These are phyloP conservation scores for Mallotus villosus DNA, from an alignment of 2,797 vertebrate species.

Conservation along the genomic window DNA sequence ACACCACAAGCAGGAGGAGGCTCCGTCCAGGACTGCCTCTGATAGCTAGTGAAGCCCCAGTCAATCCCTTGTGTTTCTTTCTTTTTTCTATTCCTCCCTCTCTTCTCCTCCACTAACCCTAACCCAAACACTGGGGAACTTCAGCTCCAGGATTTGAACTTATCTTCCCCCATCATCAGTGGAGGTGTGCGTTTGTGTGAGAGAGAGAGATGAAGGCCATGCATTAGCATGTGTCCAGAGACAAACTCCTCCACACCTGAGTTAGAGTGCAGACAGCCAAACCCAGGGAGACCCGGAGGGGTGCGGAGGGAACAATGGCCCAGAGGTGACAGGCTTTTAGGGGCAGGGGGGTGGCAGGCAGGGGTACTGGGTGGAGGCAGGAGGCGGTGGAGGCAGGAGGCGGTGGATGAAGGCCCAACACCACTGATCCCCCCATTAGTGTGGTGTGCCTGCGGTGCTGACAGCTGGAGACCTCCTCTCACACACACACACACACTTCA, in stretches of 20 bases:
- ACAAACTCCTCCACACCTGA: conserved; percentile 66
- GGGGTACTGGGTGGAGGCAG: conserved; percentile 38
- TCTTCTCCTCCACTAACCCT: conserved; percentile 23
- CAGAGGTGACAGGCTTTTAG: conserved; percentile 64
- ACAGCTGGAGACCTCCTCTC: conserved; percentile 70
- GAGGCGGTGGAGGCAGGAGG: conserved; percentile 58
- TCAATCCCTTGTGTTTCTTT: conserved; percentile 23
- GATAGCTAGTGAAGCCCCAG: neutral
- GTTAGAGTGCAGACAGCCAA: conserved; percentile 48
- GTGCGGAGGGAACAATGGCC: conserved; percentile 47
- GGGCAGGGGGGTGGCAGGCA: neutral
- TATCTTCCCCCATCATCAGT: neutral
- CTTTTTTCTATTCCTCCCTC: conserved; percentile 8
- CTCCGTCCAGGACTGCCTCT: no score
- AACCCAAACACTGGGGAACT: conserved; percentile 13
- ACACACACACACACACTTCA: neutral
- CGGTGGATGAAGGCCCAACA: conserved; percentile 63
- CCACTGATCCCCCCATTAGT: conserved; percentile 76
- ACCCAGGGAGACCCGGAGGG: conserved; percentile 19
- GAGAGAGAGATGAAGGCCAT: conserved; percentile 22
- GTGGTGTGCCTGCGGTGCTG: conserved; percentile 74
- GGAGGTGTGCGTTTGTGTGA: conserved; percentile 11
- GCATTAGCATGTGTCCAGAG: conserved; percentile 49
- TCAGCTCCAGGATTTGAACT: neutral
- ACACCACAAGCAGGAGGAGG: conserved; percentile 16